Evolutionary conservation across 2,797 vertebrate species (phyloP).

Genomic region (Channallabes apus): DNA sequence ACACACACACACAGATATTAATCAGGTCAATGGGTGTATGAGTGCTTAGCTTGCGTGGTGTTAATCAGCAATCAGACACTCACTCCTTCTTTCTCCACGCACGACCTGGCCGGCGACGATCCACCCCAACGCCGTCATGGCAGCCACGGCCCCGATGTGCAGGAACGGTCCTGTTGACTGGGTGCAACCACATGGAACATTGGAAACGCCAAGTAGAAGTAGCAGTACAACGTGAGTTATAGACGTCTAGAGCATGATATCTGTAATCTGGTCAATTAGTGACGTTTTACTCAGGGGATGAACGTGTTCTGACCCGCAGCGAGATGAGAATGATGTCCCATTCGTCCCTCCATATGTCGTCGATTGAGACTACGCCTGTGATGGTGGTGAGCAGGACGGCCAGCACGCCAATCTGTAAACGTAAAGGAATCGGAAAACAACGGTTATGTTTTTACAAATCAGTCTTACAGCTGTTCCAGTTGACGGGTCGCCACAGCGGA

Average conservation of each 20-base stretch:
- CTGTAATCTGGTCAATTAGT: neutral
- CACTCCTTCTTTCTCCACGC: conserved; percentile 84
- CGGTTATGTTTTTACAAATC: too few relatives aligned
- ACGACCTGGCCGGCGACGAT: conserved; percentile 86
- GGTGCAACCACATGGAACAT: neutral
- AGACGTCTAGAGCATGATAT: neutral
- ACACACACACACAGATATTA: conserved; percentile 20
- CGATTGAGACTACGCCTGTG: conserved; percentile 83
- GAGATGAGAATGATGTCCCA: conserved; percentile 92
- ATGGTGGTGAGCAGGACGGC: conserved; percentile 80
- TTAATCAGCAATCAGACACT: conserved; percentile 63
- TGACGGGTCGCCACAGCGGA: too few relatives aligned
- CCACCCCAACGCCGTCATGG: conserved; percentile 85
- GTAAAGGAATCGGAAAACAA: neutral
- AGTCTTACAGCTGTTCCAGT: too few relatives aligned
- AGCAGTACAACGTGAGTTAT: neutral
- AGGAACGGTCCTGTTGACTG: conserved; percentile 93
- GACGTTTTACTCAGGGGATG: neutral
- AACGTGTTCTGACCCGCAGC: conserved; percentile 77
- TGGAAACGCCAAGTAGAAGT: neutral
- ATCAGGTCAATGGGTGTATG: neutral
- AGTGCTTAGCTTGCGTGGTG: neutral
- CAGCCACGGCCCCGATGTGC: conserved; percentile 86
- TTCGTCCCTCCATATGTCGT: conserved; percentile 88
- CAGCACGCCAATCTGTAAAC: conserved; percentile 81